Conservation (phyloP, 2,113 vertebrate species). For the Melanostigma gelatinosum region DNA sequence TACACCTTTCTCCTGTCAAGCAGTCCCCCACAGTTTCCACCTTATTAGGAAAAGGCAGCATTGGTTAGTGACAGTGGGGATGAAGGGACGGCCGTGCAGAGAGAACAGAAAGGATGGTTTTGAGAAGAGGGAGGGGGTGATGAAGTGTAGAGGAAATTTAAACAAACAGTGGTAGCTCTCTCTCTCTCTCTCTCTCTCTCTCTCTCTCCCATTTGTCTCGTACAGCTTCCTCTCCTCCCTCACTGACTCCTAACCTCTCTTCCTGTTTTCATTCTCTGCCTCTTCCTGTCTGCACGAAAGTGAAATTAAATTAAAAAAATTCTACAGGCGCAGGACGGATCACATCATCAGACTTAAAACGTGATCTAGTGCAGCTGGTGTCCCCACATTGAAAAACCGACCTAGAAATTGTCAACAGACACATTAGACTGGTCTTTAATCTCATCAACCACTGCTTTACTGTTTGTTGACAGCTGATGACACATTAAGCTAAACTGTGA, state of each 20-base stretch:
- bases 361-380: not conserved
- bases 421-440: conserved; percentile 2
- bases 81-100: not conserved
- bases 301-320: not conserved
- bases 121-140: conserved; percentile 8
- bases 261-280: not conserved
- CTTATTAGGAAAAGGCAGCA: conserved; percentile 42
- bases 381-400: not conserved
- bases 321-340: not conserved
- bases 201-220: not conserved
- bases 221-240: not conserved
- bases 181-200: too few species aligned
- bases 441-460: not conserved
- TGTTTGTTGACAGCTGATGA: not conserved
- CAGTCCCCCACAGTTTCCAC: not conserved
- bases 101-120: conserved; percentile 23
- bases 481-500: not conserved
- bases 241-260: not conserved
- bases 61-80: conserved; percentile 21
- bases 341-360: not conserved
- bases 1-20: not conserved
- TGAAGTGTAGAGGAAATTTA: conserved; percentile 28
- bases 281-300: not conserved
- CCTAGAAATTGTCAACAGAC: not conserved
- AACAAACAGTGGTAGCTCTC: conserved; percentile 48